Conservation (phyloP, 2,113 vertebrate genomes). For the Tamias sibiricus region DNA sequence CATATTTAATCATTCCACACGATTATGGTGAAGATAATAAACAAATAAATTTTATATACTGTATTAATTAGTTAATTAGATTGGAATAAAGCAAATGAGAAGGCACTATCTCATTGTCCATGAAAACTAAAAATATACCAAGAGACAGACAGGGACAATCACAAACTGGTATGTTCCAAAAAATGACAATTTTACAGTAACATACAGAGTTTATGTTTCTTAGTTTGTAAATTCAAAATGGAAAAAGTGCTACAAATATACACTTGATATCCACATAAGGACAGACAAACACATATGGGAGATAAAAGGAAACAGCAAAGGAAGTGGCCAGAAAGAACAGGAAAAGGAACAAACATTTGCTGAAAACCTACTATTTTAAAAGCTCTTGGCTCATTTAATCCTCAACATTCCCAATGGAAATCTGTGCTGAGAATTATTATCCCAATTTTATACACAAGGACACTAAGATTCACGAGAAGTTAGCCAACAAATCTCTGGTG, state of each 20-base stretch:
- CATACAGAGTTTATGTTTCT: background rate
- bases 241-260: slow-evolving; percentile 32
- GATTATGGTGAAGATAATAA: too few species aligned
- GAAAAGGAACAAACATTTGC: slow-evolving; percentile 33
- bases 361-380: slow-evolving; percentile 10
- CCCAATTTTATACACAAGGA: slow-evolving; percentile 17
- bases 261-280: background rate
- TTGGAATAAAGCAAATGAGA: too few species aligned
- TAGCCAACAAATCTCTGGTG: background rate
- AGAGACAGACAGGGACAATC: too few species aligned
- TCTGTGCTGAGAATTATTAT: background rate
- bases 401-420: background rate
- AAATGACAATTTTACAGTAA: background rate
- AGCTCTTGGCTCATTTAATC: slow-evolving; percentile 35
- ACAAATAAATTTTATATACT: too few species aligned
- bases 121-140: too few species aligned
- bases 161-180: too few species aligned
- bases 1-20: too few species aligned
- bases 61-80: too few species aligned
- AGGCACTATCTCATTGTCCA: too few species aligned
- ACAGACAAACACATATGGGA: background rate
- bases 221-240: slow-evolving; percentile 50
- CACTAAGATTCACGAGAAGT: background rate
- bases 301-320: background rate
- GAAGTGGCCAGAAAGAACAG: background rate